phyloP scores from a whole-genome alignment of 2,797 vertebrate genomes.

The Notamacropus eugenii region DNA sequence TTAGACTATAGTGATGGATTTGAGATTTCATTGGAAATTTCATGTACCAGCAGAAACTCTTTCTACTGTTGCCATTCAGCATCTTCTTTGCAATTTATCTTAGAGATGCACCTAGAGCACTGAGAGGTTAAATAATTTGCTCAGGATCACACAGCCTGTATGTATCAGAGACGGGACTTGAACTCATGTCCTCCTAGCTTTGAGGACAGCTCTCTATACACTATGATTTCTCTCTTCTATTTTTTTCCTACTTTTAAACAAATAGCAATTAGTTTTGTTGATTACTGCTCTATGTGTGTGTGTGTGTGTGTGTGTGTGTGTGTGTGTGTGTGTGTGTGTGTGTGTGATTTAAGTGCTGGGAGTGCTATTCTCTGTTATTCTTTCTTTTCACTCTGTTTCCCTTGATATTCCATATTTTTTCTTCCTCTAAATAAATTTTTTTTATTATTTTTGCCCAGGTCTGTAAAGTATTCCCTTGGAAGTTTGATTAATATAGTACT shows the following conservation, averaged over 20 bases:
- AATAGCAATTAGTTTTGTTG: neutral
- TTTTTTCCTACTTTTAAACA: neutral
- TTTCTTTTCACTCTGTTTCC: neutral
- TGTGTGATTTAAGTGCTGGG: neutral
- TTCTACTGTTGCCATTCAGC: neutral
- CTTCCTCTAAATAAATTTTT: neutral
- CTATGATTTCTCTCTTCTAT: neutral
- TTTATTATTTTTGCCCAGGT: neutral
- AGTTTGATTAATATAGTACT: neutral
- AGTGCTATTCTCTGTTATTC: neutral
- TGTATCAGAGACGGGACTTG: neutral
- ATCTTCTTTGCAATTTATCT: neutral
- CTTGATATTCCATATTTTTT: neutral
- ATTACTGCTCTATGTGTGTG: neutral
- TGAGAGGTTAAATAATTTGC: neutral
- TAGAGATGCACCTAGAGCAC: neutral
- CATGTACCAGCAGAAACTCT: neutral
- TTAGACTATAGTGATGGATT: neutral
- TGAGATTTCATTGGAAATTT: neutral
- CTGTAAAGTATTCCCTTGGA: neutral
- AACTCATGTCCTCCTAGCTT: neutral
- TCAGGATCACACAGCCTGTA: neutral
- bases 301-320: no score
- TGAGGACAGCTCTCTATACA: neutral
- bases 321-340: no score